Evolutionary conservation across 2,113 vertebrate species (phyloP).

Genomic region (Petroica traversi): DNA sequence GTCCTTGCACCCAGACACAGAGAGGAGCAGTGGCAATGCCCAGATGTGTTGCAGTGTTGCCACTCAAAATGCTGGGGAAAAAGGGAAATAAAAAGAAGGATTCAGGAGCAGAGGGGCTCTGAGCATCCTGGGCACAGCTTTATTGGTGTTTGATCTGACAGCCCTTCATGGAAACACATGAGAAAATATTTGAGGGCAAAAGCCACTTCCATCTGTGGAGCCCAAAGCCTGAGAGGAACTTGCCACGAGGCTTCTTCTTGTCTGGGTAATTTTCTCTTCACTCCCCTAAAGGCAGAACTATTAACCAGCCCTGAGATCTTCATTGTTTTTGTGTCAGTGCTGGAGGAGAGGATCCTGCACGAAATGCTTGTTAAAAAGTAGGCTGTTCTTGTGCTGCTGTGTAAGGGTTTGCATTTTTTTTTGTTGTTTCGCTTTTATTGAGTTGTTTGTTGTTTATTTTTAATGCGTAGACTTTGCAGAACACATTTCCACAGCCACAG

Average conservation of each 20-base stretch:
- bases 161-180: background rate
- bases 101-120: background rate
- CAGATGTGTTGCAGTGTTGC: background rate
- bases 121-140: background rate
- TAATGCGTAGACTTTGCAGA: background rate
- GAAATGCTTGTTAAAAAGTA: constrained; percentile 4
- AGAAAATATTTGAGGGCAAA: background rate
- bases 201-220: background rate
- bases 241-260: background rate
- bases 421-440: background rate
- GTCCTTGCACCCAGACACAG: background rate
- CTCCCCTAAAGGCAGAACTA: constrained; percentile 21
- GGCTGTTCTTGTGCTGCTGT: background rate
- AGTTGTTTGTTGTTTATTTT: background rate
- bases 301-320: constrained; percentile 31
- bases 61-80: background rate
- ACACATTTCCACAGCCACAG: background rate
- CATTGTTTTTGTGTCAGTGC: constrained; percentile 36
- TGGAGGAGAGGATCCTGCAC: constrained; percentile 14
- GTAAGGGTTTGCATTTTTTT: background rate
- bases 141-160: constrained; percentile 17
- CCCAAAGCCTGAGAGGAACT: constrained; percentile 15
- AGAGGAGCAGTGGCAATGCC: background rate
- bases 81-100: background rate
- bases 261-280: constrained; percentile 11